A percentile compares a stretch with the other conserved stretches of the same genome.
Evolutionary conservation across 2,113 vertebrate species (phyloP).

Genomic region (Propithecus coquereli): DNA sequence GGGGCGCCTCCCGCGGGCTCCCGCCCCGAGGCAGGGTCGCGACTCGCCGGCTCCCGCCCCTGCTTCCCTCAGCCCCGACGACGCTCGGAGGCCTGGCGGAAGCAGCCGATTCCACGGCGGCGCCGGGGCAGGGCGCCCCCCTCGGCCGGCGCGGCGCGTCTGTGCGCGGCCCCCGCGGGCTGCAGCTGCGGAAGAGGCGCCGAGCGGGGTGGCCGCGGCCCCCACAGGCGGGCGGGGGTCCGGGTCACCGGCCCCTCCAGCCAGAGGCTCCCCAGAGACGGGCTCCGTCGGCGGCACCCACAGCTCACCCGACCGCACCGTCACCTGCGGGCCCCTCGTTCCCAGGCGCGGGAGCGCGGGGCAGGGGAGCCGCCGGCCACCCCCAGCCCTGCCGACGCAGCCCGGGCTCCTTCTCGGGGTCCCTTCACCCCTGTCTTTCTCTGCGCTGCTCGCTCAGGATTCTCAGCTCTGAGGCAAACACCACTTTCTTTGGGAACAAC

Average conservation of each 20-base stretch:
- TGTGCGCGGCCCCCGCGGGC: too few relatives aligned
- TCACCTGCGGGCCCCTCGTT: not conserved
- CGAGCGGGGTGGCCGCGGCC: not conserved
- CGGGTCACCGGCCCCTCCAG: not conserved
- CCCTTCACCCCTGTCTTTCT: not conserved
- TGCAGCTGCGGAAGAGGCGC: not conserved
- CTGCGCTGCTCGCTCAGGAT: not conserved
- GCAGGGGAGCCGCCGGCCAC: too few relatives aligned
- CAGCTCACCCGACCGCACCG: not conserved
- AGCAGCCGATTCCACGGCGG: not conserved
- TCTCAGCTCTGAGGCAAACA: not conserved
- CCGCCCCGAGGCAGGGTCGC: not conserved
- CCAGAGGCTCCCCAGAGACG: not conserved
- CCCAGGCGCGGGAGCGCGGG: not conserved
- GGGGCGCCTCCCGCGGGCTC: not conserved
- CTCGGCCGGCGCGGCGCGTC: not conserved
- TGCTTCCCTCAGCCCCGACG: not conserved
- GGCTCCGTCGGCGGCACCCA: not conserved
- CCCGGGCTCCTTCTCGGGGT: not conserved
- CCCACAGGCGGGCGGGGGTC: not conserved
- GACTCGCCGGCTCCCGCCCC: conserved; percentile 42
- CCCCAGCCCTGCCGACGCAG: not conserved
- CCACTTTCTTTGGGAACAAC: not conserved
- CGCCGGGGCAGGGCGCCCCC: not conserved
- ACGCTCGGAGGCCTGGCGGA: conserved; percentile 38